phyloP scores from a whole-genome alignment of 2,888 invertebrate species.

The Cantharis rustica region DNA sequence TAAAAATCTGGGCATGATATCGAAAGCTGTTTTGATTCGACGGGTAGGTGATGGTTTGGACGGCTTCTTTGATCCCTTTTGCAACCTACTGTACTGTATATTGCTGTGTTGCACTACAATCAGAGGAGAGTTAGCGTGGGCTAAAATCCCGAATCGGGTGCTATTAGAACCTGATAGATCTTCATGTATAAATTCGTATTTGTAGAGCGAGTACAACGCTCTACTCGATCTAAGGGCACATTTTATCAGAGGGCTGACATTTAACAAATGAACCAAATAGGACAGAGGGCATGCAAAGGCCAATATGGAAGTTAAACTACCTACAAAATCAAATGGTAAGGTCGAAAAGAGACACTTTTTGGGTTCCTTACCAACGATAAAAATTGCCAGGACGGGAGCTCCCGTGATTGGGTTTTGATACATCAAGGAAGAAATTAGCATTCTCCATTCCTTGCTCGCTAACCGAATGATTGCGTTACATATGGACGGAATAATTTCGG shows the following conservation, averaged over 20 bases:
- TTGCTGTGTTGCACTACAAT: constrained; percentile 36
- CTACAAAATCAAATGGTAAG: constrained; percentile 54
- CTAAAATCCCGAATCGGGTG: background rate
- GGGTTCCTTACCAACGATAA: constrained; percentile 60
- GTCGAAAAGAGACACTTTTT: background rate
- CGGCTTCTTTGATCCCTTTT: constrained; percentile 16
- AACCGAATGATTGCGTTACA: constrained; percentile 62
- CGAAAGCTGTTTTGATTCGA: constrained; percentile 38
- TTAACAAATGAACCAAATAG: constrained; percentile 65
- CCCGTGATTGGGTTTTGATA: constrained; percentile 65
- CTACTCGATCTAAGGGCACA: constrained; percentile 46
- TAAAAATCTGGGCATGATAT: constrained; percentile 40
- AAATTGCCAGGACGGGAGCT: constrained; percentile 67
- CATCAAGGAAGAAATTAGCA: constrained; percentile 64
- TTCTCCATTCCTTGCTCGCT: constrained; percentile 67
- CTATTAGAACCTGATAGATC: constrained; percentile 27
- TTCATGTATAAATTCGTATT: constrained; percentile 56
- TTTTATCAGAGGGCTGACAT: constrained; percentile 60
- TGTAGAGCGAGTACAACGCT: constrained; percentile 60
- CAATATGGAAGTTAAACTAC: constrained; percentile 65
- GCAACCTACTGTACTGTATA: constrained; percentile 50
- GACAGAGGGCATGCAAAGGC: constrained; percentile 68
- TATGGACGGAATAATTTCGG: constrained; percentile 64
- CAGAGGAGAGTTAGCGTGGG: background rate
- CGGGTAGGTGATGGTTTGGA: constrained; percentile 14